Evolutionary conservation across 1,140 invertebrate species (phyloP).

Genomic region (Heliconius nattereri): DNA sequence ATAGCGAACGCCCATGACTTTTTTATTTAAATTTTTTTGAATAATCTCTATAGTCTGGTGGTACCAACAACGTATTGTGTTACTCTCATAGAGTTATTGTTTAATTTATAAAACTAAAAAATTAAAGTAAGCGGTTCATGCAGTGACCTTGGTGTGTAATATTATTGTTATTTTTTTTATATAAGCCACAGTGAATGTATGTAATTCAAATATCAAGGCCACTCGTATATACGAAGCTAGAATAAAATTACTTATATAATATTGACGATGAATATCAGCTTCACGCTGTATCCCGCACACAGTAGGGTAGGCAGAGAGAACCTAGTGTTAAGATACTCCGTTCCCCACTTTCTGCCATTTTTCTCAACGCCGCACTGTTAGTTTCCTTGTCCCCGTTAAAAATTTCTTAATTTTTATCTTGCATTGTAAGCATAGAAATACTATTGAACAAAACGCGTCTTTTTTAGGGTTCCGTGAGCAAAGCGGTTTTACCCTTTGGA

Average conservation of each 20-base stretch:
- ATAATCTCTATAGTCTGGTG: not conserved
- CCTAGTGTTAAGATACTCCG: no score
- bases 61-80: not conserved
- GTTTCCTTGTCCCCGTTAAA: no score
- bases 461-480: no score
- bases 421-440: no score
- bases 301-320: no score
- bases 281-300: no score
- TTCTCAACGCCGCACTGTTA: not conserved
- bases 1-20: not conserved
- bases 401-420: not conserved
- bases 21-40: not conserved
- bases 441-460: no score
- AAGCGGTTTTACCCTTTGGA: no score
- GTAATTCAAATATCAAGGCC: slow-evolving; percentile 5
- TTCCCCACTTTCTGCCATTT: no score
- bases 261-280: not conserved
- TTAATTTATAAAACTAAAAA: slow-evolving; percentile 1
- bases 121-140: not conserved
- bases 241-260: not conserved
- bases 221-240: not conserved
- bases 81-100: not conserved
- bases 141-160: slow-evolving; percentile 17
- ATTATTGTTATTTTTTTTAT: slow-evolving; percentile 15
- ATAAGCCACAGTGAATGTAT: slow-evolving; percentile 9